Base-by-base conservation (phyloP, 2,113 vertebrate species). In the Python bivittatus region DNA sequence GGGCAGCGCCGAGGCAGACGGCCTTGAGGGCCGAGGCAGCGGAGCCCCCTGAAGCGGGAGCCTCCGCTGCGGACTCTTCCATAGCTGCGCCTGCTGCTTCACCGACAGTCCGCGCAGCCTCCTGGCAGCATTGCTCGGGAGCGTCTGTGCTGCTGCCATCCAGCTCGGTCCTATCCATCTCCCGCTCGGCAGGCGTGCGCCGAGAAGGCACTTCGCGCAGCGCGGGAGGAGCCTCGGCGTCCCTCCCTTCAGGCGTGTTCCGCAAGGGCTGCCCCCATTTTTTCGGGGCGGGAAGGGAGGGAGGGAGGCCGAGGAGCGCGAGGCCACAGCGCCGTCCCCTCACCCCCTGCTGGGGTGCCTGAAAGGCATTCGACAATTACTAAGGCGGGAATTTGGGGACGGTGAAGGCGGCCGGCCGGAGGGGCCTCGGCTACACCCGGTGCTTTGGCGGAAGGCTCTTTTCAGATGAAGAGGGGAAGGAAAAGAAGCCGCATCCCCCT, bases 111-210 rank as follows among this genome's bases (percentile, higher is more conserved):
- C 94, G 94, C 52, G 91, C 93, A 48, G 29, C 94, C 86, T 91
- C 92, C 96, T 91, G 93, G 93, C 93, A 90, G 92, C 90, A 86
- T 89, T 53, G 93, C 94, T 84, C 92, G 42, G 12, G 44, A 53
- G 93, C 23, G 84, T 79, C 86, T 38, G 85, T 60, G 93, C 94
- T 48, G 91, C 90, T 23, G 56, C 95, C 93, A 29, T 92, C 94
- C 64, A 93, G 92, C 83, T 91, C 95, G 6, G 95, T 92, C 92
- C 93, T 95, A 91, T 96, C 97, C 94, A 96, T 96, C 95, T 96
- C 95, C 93, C 56, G 61, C 93, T 88, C 42, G 87, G 4, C 68
- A 2, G 54, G 72, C 4, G 89, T 7, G 53, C 88, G 86, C 86
- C 38, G 52, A n/a, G 48, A 58, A 54, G 86, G 53, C 91, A 88